Conservation (phyloP, 2,797 vertebrate genomes). For the Channa striata region DNA sequence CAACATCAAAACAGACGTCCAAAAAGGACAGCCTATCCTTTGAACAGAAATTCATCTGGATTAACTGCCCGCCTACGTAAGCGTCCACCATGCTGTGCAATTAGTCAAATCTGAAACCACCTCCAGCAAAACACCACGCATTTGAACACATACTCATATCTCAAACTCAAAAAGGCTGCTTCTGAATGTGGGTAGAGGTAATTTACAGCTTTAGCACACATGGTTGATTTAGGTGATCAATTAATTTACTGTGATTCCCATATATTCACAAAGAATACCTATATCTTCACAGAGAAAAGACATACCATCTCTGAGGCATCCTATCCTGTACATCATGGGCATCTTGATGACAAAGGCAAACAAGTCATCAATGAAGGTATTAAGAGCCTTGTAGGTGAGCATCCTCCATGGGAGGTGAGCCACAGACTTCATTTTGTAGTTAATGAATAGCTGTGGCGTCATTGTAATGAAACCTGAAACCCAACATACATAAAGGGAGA, state of each 20-base stretch:
- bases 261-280: not conserved
- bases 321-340: constrained; percentile 99
- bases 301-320: constrained; percentile 95
- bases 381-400: constrained; percentile 98
- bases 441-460: constrained; percentile 98
- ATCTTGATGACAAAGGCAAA: constrained; percentile 99
- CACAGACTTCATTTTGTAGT: constrained; percentile 98
- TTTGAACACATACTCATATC: not conserved
- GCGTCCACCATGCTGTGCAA: not conserved
- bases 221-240: not conserved
- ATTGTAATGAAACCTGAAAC: constrained; percentile 95
- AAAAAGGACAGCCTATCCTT: not conserved
- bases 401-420: constrained; percentile 98
- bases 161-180: constrained; percentile 10
- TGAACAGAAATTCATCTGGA: constrained; percentile 2
- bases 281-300: not conserved
- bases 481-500: not conserved
- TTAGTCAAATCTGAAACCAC: constrained; percentile 10
- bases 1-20: not conserved
- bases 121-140: not conserved
- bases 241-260: not conserved
- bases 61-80: not conserved
- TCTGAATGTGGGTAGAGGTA: not conserved
- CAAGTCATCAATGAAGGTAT: constrained; percentile 98
- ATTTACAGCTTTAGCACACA: not conserved